phyloP scores from a whole-genome alignment of 2,797 vertebrate genomes.

The Taeniopygia guttata region DNA sequence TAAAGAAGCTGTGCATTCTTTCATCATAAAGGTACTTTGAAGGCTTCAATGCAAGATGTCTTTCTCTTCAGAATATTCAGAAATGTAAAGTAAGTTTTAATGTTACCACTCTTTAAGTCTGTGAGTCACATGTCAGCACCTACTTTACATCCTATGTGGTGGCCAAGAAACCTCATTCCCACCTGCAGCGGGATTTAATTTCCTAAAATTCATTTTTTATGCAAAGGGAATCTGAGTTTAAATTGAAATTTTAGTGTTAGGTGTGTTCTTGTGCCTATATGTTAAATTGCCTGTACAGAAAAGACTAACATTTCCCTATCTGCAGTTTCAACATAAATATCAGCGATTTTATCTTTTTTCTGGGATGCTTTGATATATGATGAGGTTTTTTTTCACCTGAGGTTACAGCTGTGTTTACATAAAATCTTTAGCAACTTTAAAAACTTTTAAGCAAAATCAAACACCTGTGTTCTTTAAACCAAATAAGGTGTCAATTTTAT shows the following conservation, averaged over 20 bases:
- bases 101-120: not conserved
- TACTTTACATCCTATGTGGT: not conserved
- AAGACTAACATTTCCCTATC: not conserved
- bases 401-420: slow-evolving; percentile 20
- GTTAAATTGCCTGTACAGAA: not conserved
- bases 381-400: not conserved
- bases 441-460: not conserved
- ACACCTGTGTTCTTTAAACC: not conserved
- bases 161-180: not conserved
- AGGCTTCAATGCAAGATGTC: not conserved
- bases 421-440: not conserved
- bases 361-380: not conserved
- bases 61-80: not conserved
- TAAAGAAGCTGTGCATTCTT: not conserved
- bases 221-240: not conserved
- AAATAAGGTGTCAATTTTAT: not conserved
- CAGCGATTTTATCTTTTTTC: not conserved
- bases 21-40: not conserved
- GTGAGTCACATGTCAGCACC: not conserved
- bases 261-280: not conserved
- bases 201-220: not conserved
- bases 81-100: not conserved
- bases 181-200: not conserved
- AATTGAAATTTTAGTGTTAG: not conserved
- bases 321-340: not conserved